phyloP scores from a whole-genome alignment of 1,140 invertebrate species.

The Bathynomus jamesi region DNA sequence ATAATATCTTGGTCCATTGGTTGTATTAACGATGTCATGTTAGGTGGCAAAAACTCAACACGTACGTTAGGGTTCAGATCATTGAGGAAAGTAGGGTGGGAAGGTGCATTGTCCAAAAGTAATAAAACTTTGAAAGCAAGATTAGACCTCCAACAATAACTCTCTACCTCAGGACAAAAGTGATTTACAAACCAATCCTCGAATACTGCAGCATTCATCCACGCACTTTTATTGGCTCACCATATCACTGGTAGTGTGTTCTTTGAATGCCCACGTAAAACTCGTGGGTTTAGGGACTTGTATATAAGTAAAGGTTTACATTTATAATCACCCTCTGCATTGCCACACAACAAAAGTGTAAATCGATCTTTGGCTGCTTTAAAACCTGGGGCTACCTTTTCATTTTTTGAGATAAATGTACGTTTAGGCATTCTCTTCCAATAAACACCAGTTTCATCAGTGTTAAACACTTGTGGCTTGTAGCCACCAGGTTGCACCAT shows the following conservation, averaged over 20 bases:
- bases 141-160: no score
- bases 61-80: no score
- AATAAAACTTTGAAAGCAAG: no score
- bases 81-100: no score
- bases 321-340: not conserved
- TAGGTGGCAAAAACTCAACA: no score
- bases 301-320: not conserved
- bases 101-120: no score
- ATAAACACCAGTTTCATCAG: not conserved
- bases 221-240: not conserved
- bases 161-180: not conserved
- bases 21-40: no score
- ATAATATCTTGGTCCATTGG: no score
- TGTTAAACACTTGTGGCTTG: constrained; percentile 4
- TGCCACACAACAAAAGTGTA: not conserved
- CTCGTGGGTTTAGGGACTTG: not conserved
- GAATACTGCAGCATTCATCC: not conserved
- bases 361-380: constrained; percentile 1
- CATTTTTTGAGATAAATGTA: not conserved
- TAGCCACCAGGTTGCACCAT: no score
- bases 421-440: not conserved
- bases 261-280: not conserved
- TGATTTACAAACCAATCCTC: not conserved
- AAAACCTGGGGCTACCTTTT: not conserved
- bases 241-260: not conserved